Evolutionary conservation across 2,888 invertebrate genomes (phyloP).

Genomic region (Mellilla xanthometata): DNA sequence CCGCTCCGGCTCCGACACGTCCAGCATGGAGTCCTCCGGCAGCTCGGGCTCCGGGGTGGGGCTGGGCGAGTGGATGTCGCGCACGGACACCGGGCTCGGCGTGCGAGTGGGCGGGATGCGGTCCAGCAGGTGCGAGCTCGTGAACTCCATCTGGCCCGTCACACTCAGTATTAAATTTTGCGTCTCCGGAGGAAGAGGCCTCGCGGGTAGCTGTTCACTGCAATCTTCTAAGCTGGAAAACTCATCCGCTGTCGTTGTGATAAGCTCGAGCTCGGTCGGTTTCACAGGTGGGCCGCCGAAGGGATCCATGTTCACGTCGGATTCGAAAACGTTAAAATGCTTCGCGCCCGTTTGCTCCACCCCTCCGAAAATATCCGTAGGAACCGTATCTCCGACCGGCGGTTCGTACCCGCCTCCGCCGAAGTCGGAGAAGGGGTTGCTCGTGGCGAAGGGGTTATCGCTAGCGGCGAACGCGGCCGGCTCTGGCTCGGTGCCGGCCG

Average conservation of each 20-base stretch:
- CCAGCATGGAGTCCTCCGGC: constrained; percentile 38
- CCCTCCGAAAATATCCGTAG: constrained; percentile 67
- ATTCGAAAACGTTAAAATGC: constrained; percentile 49
- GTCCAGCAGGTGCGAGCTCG: constrained; percentile 91
- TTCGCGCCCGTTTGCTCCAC: constrained; percentile 62
- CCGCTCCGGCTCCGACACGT: constrained; percentile 41
- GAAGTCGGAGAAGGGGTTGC: constrained; percentile 87
- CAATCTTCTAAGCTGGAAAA: constrained; percentile 42
- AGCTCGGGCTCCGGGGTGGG: constrained; percentile 87
- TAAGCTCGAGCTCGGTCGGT: constrained; percentile 66
- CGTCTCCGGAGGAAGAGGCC: constrained; percentile 89
- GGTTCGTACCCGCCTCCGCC: constrained; percentile 66
- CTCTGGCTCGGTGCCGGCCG: constrained; percentile 70
- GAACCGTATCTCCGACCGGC: constrained; percentile 64
- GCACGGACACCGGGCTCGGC: constrained; percentile 93
- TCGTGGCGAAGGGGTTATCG: constrained; percentile 89
- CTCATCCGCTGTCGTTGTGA: constrained; percentile 52
- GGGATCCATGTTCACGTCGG: constrained; percentile 40
- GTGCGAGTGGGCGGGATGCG: constrained; percentile 92
- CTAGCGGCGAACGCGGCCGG: constrained; percentile 45
- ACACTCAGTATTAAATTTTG: constrained; percentile 93
- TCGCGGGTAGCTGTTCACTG: constrained; percentile 61
- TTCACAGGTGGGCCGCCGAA: constrained; percentile 52
- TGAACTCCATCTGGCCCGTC: constrained; percentile 94
- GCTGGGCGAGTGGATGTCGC: constrained; percentile 92